Conservation (phyloP, 30 jellyfish, hydroid and myxozoan species). For the Aurelia coerulea region DNA sequence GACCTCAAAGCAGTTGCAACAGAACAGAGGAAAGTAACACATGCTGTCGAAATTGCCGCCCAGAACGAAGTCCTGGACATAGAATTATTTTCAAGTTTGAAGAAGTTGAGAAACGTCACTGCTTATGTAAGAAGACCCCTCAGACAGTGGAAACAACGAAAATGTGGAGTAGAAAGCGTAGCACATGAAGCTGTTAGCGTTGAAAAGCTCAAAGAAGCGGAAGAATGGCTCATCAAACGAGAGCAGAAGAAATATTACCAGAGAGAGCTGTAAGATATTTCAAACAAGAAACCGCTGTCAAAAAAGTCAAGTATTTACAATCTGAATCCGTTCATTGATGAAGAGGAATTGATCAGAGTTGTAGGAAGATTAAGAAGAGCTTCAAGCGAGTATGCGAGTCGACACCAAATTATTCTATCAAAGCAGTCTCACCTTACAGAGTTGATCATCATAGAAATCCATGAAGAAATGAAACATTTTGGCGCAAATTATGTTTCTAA, state of each 20-base stretch:
- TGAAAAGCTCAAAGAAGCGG: slow-evolving; percentile 10
- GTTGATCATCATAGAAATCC: slow-evolving; percentile 37
- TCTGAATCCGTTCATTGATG: neutral
- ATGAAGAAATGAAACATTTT: neutral
- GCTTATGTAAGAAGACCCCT: too few relatives aligned
- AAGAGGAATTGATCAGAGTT: neutral
- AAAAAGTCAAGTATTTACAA: neutral
- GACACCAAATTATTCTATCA: too few relatives aligned
- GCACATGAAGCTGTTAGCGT: slow-evolving; percentile 3
- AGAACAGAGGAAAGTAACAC: neutral
- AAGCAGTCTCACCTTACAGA: neutral
- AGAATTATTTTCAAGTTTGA: slow-evolving; percentile 19
- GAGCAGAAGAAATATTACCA: slow-evolving; percentile 10
- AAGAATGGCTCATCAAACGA: slow-evolving; percentile 16
- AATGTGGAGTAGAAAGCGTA: too few relatives aligned
- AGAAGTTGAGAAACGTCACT: too few relatives aligned
- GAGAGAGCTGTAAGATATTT: neutral
- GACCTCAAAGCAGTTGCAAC: neutral
- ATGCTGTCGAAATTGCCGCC: too few relatives aligned
- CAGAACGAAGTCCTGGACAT: neutral
- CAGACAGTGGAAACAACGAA: too few relatives aligned
- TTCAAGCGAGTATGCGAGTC: too few relatives aligned
- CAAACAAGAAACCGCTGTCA: neutral
- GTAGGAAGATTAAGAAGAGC: neutral
- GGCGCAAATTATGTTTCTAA: slow-evolving; percentile 23